These are phyloP conservation scores for Nomada fucata DNA, from an alignment of 2,888 invertebrate species.

Conservation along the genomic window DNA sequence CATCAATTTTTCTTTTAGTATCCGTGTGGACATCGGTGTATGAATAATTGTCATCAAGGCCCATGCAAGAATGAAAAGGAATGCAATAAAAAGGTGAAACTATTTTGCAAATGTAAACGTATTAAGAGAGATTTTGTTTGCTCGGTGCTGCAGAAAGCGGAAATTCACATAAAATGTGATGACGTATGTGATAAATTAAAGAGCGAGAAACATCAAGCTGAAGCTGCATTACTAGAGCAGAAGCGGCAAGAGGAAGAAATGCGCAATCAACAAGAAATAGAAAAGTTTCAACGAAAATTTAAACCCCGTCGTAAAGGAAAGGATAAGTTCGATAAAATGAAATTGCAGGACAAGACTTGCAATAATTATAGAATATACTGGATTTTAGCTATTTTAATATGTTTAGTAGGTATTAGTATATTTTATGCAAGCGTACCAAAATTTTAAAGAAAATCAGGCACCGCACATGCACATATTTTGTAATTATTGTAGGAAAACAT, in stretches of 20 bases:
- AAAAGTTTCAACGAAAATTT: constrained; percentile 91
- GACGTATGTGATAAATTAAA: constrained; percentile 86
- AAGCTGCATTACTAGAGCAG: constrained; percentile 86
- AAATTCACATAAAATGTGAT: constrained; percentile 87
- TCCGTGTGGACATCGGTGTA: constrained; percentile 93
- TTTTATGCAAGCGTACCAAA: constrained; percentile 17
- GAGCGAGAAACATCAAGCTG: constrained; percentile 85
- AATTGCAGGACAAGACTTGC: constrained; percentile 5
- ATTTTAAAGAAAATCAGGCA: neutral
- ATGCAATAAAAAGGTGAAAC: constrained; percentile 92
- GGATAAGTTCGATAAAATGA: constrained; percentile 66
- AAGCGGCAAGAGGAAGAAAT: constrained; percentile 88
- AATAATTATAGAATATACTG: constrained; percentile 32
- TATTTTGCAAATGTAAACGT: constrained; percentile 91
- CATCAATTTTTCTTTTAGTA: constrained; percentile 85
- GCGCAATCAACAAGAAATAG: constrained; percentile 89
- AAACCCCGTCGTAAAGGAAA: constrained; percentile 78
- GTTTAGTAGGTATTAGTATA: constrained; percentile 40
- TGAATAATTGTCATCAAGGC: constrained; percentile 90
- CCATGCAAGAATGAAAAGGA: constrained; percentile 87
- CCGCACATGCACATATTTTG: neutral
- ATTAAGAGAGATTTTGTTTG: constrained; percentile 89
- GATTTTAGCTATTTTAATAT: constrained; percentile 45
- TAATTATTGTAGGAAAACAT: neutral
- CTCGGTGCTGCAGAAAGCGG: constrained; percentile 80